phyloP scores from a whole-genome alignment of 1,140 invertebrate genomes.

The Drosophila asahinai region DNA sequence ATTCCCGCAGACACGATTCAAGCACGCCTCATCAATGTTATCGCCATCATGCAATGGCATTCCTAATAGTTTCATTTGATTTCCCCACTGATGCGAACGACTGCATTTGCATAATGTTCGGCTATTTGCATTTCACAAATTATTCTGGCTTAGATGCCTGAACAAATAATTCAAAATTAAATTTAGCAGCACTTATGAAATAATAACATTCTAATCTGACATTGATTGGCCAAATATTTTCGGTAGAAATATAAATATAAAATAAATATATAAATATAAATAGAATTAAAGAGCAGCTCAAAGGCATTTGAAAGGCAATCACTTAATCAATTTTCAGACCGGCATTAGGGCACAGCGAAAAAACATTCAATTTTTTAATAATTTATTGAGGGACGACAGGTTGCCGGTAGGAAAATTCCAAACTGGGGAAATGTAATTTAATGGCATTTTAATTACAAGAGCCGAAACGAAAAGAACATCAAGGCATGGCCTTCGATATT shows the following conservation, averaged over 20 bases:
- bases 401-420: not conserved
- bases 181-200: not conserved
- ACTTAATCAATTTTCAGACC: constrained; percentile 43
- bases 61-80: constrained; percentile 18
- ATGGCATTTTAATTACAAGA: constrained; percentile 78
- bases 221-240: not conserved
- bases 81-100: not conserved
- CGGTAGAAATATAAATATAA: not conserved
- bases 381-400: constrained; percentile 34
- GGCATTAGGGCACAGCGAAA: constrained; percentile 8
- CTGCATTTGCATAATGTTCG: constrained; percentile 40
- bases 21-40: constrained; percentile 21
- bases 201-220: not conserved
- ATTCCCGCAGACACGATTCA: constrained; percentile 9
- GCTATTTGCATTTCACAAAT: constrained; percentile 27
- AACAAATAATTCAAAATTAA: not conserved
- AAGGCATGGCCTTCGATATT: constrained; percentile 49
- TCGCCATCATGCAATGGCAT: constrained; percentile 15
- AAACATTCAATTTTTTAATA: constrained; percentile 37
- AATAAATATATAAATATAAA: not conserved
- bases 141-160: constrained; percentile 1
- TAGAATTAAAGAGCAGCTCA: constrained; percentile 13
- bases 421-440: constrained; percentile 41
- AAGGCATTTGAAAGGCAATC: constrained; percentile 43
- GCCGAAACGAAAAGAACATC: constrained; percentile 21